Evolutionary conservation across 2,113 vertebrate genomes (phyloP).

Genomic region (Asarcornis scutulata): DNA sequence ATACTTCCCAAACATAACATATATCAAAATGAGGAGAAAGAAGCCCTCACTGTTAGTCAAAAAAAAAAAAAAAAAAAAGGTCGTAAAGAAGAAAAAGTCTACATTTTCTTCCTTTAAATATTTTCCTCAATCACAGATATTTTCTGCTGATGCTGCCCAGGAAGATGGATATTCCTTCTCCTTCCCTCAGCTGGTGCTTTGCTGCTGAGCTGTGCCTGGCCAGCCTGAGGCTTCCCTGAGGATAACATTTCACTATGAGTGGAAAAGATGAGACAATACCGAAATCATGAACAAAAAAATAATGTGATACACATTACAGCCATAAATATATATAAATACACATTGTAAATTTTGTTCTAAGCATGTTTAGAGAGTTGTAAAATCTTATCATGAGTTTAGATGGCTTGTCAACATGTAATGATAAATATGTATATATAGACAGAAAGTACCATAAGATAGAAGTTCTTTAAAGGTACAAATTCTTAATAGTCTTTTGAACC

Average conservation of each 20-base stretch:
- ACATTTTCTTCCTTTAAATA: neutral
- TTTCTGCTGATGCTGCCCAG: neutral
- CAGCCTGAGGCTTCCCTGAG: neutral
- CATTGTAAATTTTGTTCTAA: neutral
- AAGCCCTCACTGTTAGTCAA: neutral
- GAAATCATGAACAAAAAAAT: neutral
- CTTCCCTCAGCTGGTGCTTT: neutral
- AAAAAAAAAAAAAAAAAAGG: neutral
- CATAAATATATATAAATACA: neutral
- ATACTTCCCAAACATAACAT: neutral
- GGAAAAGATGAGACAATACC: neutral
- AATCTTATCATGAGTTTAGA: neutral
- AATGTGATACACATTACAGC: neutral
- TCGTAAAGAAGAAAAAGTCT: neutral
- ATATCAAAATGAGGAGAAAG: neutral
- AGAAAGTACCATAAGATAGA: neutral
- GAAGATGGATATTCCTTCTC: neutral
- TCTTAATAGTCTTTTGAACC: neutral
- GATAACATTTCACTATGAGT: neutral
- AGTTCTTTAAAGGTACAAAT: neutral
- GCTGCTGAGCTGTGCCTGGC: rapidly evolving
- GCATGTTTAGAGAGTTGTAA: neutral
- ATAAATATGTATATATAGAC: neutral
- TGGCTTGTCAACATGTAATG: neutral
- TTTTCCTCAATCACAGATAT: neutral